Evolutionary conservation across 2,113 vertebrate genomes (phyloP), one percentile per base, ranked within the genome.

Genomic region (Emydocephalus ijimae): DNA sequence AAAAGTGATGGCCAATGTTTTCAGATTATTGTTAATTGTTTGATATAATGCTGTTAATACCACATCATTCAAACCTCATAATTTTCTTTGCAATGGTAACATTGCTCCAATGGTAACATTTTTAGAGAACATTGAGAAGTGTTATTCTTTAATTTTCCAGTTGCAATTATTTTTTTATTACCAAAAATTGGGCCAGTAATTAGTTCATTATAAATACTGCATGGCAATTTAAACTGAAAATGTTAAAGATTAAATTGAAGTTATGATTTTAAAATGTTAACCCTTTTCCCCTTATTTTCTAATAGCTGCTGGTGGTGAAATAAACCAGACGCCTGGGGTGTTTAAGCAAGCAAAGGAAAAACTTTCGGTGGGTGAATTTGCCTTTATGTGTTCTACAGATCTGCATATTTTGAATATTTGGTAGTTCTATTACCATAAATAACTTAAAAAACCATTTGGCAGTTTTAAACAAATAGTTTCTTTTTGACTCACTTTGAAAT

Each of bases 321-420:
- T 98, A 89, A 97, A 98, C 94, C 99, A 99, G 96, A 98, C 98
- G 95, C 97, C 99, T 93, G 98, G 98, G 95, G 97, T 98, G 90
- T 98, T 98, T 96, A 98, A 98, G 95, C 98, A 98, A 96, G 98
- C 99, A 90, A 99, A 98, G 94, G 99, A 99, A 96, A 98, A 98
- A 97, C 98, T 98, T 92, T 98, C 98, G 94, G 99, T 99, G 97
- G 99, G 99, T 99, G 97, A 95, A 96, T 90, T 39, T 26, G 90
- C 61, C 43, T 8, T 95, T 95, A 34, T 92, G 26, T 21, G 56
- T 94, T 88, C 0, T 96, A 94, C 39, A 90, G 93, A 61, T 95
- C 54, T 93, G 92, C 21, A 0, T 91, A 95, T 95, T 92, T 92
- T 89, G 20, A 39, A 15, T 56, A 59, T 95, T 93, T 95, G 20